These are phyloP conservation scores for Nematostella vectensis DNA, from an alignment of 92 coral and sea anemone species.

Conservation along the genomic window DNA sequence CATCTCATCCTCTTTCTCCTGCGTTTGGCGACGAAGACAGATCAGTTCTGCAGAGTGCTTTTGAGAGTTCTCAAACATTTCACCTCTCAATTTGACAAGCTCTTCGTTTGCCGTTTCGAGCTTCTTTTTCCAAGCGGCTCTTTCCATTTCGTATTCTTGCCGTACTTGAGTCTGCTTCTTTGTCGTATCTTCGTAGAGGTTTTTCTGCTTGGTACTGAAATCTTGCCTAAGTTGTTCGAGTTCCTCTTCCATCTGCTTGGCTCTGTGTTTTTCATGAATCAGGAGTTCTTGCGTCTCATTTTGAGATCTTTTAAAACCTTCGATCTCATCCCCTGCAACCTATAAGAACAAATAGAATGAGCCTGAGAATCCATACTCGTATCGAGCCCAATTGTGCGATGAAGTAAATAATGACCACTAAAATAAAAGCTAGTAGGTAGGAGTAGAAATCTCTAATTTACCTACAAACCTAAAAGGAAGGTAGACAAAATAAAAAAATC, in stretches of 20 bases:
- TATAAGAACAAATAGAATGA: background rate
- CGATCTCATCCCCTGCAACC: constrained; percentile 25
- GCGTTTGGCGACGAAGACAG: constrained; percentile 39
- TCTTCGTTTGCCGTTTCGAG: constrained; percentile 51
- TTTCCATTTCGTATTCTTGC: constrained; percentile 54
- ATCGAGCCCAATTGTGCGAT: no score
- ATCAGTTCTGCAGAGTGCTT: constrained; percentile 56
- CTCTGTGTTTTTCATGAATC: constrained; percentile 23
- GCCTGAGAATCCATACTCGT: background rate
- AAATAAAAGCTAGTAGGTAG: no score
- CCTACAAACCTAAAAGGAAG: no score
- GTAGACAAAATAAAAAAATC: no score
- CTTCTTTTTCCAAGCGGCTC: constrained; percentile 54
- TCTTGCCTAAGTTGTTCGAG: constrained; percentile 41
- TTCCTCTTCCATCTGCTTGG: constrained; percentile 50
- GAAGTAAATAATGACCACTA: no score
- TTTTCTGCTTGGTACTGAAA: constrained; percentile 38
- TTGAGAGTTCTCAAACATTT: constrained; percentile 56
- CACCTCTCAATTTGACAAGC: constrained; percentile 34
- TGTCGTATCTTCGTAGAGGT: constrained; percentile 54
- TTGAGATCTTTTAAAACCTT: constrained; percentile 9
- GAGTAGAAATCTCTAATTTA: no score
- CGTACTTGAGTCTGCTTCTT: constrained; percentile 31
- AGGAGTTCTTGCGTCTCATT: constrained; percentile 26
- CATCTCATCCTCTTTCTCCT: constrained; percentile 44